phyloP scores from a whole-genome alignment of 2,113 vertebrate genomes.

The Campylorhamphus procurvoides region DNA sequence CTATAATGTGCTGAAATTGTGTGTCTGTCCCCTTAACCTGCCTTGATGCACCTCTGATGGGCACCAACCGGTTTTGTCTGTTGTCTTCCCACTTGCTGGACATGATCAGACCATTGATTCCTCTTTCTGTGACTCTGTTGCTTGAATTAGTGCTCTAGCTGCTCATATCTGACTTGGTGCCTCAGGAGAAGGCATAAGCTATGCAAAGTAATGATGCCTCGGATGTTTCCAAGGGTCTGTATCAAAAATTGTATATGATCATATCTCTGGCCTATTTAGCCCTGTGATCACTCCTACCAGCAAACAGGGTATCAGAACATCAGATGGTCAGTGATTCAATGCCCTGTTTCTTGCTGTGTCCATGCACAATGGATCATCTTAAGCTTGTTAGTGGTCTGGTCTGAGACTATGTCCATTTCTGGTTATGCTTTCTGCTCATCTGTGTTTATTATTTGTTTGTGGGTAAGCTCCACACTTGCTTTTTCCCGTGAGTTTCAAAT shows the following conservation, averaged over 20 bases:
- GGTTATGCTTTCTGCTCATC: neutral
- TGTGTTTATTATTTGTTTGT: neutral
- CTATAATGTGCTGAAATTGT: neutral
- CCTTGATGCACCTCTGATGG: neutral
- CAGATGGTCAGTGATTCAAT: neutral
- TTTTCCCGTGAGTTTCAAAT: neutral
- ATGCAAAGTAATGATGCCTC: neutral
- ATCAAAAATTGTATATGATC: neutral
- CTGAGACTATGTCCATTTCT: neutral
- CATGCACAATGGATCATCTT: neutral
- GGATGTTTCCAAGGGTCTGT: neutral
- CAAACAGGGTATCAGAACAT: neutral
- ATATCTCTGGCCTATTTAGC: neutral
- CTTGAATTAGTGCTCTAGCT: neutral
- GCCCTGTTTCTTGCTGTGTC: neutral
- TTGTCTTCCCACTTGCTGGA: neutral
- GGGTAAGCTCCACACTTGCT: neutral
- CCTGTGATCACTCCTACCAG: neutral
- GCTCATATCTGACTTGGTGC: fast-evolving
- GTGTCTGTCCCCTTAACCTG: neutral
- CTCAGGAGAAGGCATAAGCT: neutral
- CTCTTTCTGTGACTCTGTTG: neutral
- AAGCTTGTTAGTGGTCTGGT: neutral
- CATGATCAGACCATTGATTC: neutral
- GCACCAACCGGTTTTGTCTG: neutral